Conservation (phyloP, 2,113 vertebrate species). For the Rhegmatorhina hoffmannsi region DNA sequence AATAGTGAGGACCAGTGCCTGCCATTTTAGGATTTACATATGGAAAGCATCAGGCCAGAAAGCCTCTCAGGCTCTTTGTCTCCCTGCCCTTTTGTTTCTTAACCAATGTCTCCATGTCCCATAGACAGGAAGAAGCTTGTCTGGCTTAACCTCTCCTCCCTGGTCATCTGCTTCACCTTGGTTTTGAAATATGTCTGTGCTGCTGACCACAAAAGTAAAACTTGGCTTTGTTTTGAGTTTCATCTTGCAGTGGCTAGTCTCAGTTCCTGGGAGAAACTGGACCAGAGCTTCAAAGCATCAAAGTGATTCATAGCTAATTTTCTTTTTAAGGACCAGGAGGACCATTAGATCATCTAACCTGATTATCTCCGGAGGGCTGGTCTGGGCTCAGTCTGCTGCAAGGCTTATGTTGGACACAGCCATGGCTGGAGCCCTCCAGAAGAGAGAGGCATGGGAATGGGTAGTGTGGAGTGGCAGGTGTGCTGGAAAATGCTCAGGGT, state of each 20-base stretch:
- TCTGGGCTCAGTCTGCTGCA: background rate
- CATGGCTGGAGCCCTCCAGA: background rate
- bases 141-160: background rate
- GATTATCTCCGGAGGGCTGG: constrained; percentile 17
- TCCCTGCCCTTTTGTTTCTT: background rate
- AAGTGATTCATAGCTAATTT: constrained; percentile 44
- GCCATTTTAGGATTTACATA: background rate
- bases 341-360: constrained; percentile 31
- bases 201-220: constrained; percentile 13
- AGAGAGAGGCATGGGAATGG: background rate
- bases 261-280: background rate
- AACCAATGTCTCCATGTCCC: background rate
- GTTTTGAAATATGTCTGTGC: background rate
- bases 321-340: constrained; percentile 10
- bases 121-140: background rate
- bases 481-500: background rate
- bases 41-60: background rate
- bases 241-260: background rate
- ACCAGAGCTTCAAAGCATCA: background rate
- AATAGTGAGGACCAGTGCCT: background rate
- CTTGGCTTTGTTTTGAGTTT: constrained; percentile 17
- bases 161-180: background rate
- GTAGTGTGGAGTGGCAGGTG: background rate
- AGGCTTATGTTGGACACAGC: background rate
- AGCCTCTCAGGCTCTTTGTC: background rate